Base-by-base conservation (phyloP, 2,888 invertebrate genomes). In the Eucera pruinosa region DNA sequence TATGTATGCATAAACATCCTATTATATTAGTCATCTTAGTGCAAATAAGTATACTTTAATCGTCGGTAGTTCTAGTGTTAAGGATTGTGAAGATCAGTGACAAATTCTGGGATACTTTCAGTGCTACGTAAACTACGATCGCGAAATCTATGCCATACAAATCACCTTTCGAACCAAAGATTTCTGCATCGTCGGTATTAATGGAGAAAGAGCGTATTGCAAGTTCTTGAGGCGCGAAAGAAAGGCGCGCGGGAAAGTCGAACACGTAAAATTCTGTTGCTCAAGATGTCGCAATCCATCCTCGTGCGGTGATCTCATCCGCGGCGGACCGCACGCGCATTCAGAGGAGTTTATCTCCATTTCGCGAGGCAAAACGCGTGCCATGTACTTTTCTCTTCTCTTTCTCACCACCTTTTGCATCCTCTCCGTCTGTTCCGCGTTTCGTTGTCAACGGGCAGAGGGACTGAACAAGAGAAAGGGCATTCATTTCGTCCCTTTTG, bases 401-500 rank as follows among this genome's bases (percentile, higher is more conserved):
- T 55, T 39, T 41, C 7, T 30, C 36, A 7, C 23, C 15, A 36
- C n/a, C 45, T 33, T 60, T 33, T 50, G 11, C n/a, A 30, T 43
- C 18, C 18, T 47, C 66, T 43, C 25, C 11, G 27, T 39, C 45
- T 7, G 41, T 33, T 61, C 39, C 48, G 18, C 15, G 50, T 73
- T 54, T 60, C 61, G 70, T 72, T 70, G 58, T 76, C 69, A 55
- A 67, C 67, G 64, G 41, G 27, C 41, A 43, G 57, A 48, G 70
- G 41, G 70, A 67, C 74, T 76, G 83, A 83, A 57, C 81, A 54
- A 61, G 78, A 75, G 69, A 78, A 86, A 82, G 78, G 74, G 73
- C 84, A 88, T 89, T 89, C 89, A 89, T 86, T 81, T 84, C 83
- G 77, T 86, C 79, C 86, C 89, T 91, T 92, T 91, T 90, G 88